Evolutionary conservation across 2,797 vertebrate species (phyloP).

Genomic region (Hydrophis major): DNA sequence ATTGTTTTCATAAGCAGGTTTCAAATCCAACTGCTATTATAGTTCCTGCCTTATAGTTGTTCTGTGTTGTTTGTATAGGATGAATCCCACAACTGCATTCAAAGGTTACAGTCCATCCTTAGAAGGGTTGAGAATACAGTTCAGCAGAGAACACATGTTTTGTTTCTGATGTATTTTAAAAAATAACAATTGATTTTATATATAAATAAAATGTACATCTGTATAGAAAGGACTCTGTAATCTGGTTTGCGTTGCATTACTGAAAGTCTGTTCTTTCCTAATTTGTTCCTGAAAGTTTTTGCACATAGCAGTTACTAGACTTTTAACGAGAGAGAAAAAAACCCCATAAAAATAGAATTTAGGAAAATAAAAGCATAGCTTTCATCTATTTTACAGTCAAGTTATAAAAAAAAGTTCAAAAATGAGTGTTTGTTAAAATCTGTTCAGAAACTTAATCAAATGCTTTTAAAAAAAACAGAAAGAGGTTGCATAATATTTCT

Average conservation of each 20-base stretch:
- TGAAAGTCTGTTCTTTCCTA: slow-evolving; percentile 27
- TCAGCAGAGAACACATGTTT: neutral
- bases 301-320: slow-evolving; percentile 11
- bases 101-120: neutral
- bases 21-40: slow-evolving; percentile 31
- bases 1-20: slow-evolving; percentile 23
- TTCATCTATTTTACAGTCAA: slow-evolving; percentile 44
- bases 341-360: slow-evolving; percentile 27
- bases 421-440: slow-evolving; percentile 40
- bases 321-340: neutral
- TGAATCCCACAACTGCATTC: neutral
- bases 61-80: neutral
- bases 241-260: slow-evolving; percentile 34
- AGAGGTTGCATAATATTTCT: neutral
- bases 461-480: slow-evolving; percentile 14
- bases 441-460: slow-evolving; percentile 2
- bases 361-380: slow-evolving; percentile 31
- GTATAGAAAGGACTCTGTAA: neutral
- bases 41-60: neutral
- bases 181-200: neutral
- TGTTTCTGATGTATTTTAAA: neutral
- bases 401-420: slow-evolving; percentile 28
- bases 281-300: slow-evolving; percentile 16
- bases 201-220: neutral
- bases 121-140: neutral